Evolutionary conservation across 2,113 vertebrate genomes (phyloP).

Genomic region (Alligator sinensis): DNA sequence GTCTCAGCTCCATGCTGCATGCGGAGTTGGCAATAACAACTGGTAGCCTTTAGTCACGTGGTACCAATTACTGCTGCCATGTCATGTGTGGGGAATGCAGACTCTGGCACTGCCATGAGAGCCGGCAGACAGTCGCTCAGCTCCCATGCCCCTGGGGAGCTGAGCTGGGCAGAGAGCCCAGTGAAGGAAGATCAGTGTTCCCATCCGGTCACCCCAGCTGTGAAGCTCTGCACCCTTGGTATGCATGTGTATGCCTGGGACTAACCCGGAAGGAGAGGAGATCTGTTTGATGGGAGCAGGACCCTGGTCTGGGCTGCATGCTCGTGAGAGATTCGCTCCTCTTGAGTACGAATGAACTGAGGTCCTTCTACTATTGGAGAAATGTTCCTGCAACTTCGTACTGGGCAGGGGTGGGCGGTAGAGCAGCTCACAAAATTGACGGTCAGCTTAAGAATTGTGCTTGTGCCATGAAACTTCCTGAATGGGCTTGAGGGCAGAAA

Average conservation of each 20-base stretch:
- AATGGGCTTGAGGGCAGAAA: rapidly evolving
- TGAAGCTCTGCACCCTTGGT: background rate
- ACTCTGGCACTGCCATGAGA: background rate
- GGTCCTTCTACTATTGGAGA: no score
- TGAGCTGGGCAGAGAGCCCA: no score
- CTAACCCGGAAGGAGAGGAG: background rate
- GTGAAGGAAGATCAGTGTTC: background rate
- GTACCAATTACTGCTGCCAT: background rate
- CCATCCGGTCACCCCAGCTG: background rate
- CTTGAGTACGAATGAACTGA: background rate
- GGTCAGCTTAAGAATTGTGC: background rate
- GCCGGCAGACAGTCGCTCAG: background rate
- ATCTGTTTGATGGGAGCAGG: background rate
- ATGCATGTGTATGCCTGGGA: background rate
- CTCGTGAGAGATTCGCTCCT: background rate
- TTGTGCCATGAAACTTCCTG: background rate
- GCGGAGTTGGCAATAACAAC: background rate
- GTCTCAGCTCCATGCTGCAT: background rate
- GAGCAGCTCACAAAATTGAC: rapidly evolving
- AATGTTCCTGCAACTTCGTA: background rate
- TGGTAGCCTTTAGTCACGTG: background rate
- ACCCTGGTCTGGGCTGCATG: background rate
- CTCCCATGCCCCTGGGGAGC: background rate
- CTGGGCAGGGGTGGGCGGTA: background rate
- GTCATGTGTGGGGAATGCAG: background rate